Evolutionary conservation across 1,140 invertebrate species (phyloP).

Genomic region (Branchinecta lindahli): DNA sequence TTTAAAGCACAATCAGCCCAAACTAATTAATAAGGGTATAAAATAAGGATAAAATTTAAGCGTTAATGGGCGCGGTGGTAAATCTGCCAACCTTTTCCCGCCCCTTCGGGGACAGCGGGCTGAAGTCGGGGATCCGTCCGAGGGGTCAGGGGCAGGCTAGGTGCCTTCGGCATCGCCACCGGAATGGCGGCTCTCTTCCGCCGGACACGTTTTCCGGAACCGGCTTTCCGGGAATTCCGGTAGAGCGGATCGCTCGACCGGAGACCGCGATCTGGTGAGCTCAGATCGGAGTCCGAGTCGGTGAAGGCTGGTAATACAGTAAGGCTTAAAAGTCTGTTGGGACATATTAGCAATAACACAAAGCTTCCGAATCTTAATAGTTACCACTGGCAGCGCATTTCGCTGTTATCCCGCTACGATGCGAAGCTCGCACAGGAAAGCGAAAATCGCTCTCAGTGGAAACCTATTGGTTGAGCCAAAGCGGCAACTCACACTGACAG

Average conservation of each 20-base stretch:
- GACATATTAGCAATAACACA: not conserved
- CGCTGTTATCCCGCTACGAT: too few species aligned
- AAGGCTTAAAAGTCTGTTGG: slow-evolving; percentile 11
- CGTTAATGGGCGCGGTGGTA: not conserved
- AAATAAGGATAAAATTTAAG: not conserved
- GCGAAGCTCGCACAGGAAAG: too few species aligned
- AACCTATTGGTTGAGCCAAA: too few species aligned
- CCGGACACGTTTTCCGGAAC: slow-evolving; percentile 57
- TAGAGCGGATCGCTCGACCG: slow-evolving; percentile 40
- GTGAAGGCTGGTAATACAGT: slow-evolving; percentile 38
- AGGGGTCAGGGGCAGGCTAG: slow-evolving; percentile 33
- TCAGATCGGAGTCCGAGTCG: slow-evolving; percentile 73
- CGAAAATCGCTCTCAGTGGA: too few species aligned
- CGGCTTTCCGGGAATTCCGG: slow-evolving; percentile 50
- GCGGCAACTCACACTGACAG: too few species aligned
- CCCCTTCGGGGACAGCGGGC: not conserved
- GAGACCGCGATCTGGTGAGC: slow-evolving; percentile 52
- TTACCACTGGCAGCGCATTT: too few species aligned
- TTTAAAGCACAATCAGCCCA: not conserved
- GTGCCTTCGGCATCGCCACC: slow-evolving; percentile 68
- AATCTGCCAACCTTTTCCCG: not conserved
- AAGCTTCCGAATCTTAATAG: too few species aligned
- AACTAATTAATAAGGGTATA: not conserved
- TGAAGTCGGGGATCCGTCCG: slow-evolving; percentile 9
- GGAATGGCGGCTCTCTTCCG: slow-evolving; percentile 60